These are phyloP conservation scores for Macropis europaea DNA, from an alignment of 2,888 invertebrate species.

Conservation along the genomic window DNA sequence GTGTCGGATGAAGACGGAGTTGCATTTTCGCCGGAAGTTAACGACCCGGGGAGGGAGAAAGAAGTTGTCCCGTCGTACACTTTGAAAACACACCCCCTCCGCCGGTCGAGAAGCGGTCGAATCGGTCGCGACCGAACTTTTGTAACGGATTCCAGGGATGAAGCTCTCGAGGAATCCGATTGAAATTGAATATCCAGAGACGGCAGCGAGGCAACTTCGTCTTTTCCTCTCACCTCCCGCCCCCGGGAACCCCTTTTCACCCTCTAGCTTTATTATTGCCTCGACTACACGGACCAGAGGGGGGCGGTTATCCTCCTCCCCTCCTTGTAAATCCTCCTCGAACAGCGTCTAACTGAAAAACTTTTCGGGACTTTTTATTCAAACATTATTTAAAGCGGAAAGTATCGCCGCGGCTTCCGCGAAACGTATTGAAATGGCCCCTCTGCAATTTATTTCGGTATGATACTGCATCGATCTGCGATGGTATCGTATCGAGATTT, in stretches of 20 bases:
- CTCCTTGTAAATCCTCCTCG: constrained; percentile 31
- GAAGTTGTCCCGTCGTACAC: constrained; percentile 28
- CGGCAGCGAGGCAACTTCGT: constrained; percentile 5
- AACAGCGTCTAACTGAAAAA: constrained; percentile 38
- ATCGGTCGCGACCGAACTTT: constrained; percentile 46
- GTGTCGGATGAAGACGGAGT: background rate
- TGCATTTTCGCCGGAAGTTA: constrained; percentile 29
- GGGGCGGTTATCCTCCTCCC: constrained; percentile 21
- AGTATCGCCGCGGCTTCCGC: constrained; percentile 3
- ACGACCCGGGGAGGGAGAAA: constrained; percentile 5
- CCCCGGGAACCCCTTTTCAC: background rate
- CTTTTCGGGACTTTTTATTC: constrained; percentile 41
- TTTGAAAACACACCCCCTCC: constrained; percentile 33
- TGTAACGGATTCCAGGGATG: constrained; percentile 37
- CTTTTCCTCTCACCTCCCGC: constrained; percentile 26
- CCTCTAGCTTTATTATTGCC: constrained; percentile 43
- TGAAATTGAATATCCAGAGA: constrained; percentile 56
- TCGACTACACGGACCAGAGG: background rate
- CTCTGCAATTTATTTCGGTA: too few species aligned
- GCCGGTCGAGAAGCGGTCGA: constrained; percentile 17
- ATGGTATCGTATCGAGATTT: too few species aligned
- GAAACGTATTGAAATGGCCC: constrained; percentile 14
- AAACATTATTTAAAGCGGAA: constrained; percentile 41
- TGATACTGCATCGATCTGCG: too few species aligned
- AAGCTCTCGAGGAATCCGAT: constrained; percentile 48